Percentiles rank a stretch among this genome's conserved stretches.
Evolutionary conservation across 1,140 invertebrate genomes (phyloP).

Genomic region (Achroia grisella): DNA sequence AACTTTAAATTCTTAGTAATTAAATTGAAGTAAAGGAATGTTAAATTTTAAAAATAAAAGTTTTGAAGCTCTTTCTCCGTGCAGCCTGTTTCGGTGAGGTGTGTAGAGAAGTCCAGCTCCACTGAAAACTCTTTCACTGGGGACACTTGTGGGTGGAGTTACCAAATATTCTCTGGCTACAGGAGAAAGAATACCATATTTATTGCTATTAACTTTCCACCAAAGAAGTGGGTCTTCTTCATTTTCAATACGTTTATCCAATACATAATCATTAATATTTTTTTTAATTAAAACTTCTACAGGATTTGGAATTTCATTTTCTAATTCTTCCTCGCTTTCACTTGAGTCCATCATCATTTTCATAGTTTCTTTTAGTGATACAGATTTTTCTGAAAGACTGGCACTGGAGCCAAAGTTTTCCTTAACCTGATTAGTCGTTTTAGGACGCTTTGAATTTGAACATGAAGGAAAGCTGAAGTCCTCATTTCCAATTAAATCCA

Average conservation of each 20-base stretch:
- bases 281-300: slow-evolving; percentile 17
- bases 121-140: not conserved
- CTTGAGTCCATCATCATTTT: slow-evolving; percentile 19
- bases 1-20: no score
- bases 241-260: slow-evolving; percentile 20
- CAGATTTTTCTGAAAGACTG: slow-evolving; percentile 19
- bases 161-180: not conserved
- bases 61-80: no score
- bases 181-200: no score
- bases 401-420: slow-evolving; percentile 15
- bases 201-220: slow-evolving; percentile 26
- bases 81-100: not conserved
- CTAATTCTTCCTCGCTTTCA: slow-evolving; percentile 19
- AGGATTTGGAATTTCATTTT: slow-evolving; percentile 18
- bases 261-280: slow-evolving; percentile 17
- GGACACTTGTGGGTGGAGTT: not conserved
- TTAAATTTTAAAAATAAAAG: not conserved
- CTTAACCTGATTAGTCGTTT: slow-evolving; percentile 14
- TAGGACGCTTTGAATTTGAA: slow-evolving; percentile 21
- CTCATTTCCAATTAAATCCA: no score
- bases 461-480: no score
- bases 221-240: slow-evolving; percentile 21
- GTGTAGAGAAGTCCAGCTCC: not conserved
- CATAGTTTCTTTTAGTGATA: slow-evolving; percentile 21
- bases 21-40: not conserved